Conservation (phyloP, 2,888 invertebrate genomes). For the Microplitis manilae region DNA sequence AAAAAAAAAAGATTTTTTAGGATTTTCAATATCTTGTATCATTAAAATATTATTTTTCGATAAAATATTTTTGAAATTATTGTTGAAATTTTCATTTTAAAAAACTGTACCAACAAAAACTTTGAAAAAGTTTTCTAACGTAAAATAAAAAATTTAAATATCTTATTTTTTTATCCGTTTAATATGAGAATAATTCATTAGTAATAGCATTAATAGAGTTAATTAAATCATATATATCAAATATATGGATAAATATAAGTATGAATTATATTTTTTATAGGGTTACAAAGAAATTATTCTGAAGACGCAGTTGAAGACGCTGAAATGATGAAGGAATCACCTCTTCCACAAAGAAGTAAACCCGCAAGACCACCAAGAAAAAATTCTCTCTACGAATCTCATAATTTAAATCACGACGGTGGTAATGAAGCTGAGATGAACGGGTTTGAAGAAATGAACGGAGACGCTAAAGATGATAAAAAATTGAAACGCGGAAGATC, state of each 20-base stretch:
- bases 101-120: too few species aligned
- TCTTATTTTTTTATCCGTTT: too few species aligned
- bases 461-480: slow-evolving; percentile 80
- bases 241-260: background rate
- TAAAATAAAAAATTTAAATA: too few species aligned
- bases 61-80: too few species aligned
- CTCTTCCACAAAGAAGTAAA: slow-evolving; percentile 67
- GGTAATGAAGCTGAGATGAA: slow-evolving; percentile 84
- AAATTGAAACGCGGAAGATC: slow-evolving; percentile 86
- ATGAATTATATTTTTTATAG: slow-evolving; percentile 68
- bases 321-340: slow-evolving; percentile 76
- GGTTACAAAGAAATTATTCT: slow-evolving; percentile 86
- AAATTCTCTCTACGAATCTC: slow-evolving; percentile 75
- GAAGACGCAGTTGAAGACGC: slow-evolving; percentile 86
- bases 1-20: too few species aligned
- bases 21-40: too few species aligned
- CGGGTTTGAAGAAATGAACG: slow-evolving; percentile 77
- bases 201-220: too few species aligned
- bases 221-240: too few species aligned
- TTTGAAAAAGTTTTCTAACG: too few species aligned
- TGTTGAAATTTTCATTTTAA: too few species aligned
- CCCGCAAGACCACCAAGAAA: slow-evolving; percentile 85
- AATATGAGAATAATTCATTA: too few species aligned
- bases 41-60: too few species aligned
- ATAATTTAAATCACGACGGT: slow-evolving; percentile 75